Evolutionary conservation across 2,888 invertebrate species (phyloP).

Genomic region (Phlogophora meticulosa): DNA sequence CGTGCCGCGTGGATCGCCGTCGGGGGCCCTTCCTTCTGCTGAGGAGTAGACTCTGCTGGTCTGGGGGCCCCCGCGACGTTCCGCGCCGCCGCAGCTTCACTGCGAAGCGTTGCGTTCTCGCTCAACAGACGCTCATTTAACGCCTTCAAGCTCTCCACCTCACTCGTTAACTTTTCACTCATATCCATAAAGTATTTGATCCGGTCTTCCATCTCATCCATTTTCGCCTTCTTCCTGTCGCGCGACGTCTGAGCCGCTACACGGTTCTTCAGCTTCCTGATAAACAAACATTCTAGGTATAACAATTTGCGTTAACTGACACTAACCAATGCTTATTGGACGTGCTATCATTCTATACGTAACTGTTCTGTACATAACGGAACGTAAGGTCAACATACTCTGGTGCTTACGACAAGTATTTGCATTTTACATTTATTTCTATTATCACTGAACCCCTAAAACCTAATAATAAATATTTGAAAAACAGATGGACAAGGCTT

Average conservation of each 20-base stretch:
- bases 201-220: slow-evolving; percentile 96
- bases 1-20: slow-evolving; percentile 93
- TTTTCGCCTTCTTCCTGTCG: slow-evolving; percentile 98
- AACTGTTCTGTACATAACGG: slow-evolving; percentile 63
- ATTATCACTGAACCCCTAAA: background rate
- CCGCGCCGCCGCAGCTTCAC: slow-evolving; percentile 90
- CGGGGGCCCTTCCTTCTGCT: slow-evolving; percentile 97
- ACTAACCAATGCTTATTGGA: slow-evolving; percentile 22
- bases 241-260: slow-evolving; percentile 99
- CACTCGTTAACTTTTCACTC: slow-evolving; percentile 92
- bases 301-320: slow-evolving; percentile 48
- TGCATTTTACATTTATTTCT: background rate
- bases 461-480: background rate
- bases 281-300: slow-evolving; percentile 41
- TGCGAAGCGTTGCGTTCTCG: slow-evolving; percentile 92
- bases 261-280: slow-evolving; percentile 98
- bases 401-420: background rate
- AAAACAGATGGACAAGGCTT: background rate
- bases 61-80: slow-evolving; percentile 93
- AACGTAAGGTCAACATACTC: slow-evolving; percentile 60
- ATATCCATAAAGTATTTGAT: slow-evolving; percentile 92
- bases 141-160: slow-evolving; percentile 92
- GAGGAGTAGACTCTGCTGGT: slow-evolving; percentile 97
- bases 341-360: slow-evolving; percentile 53
- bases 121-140: slow-evolving; percentile 93